phyloP scores from a whole-genome alignment of 2,113 vertebrate genomes.

The Caranx ignobilis region DNA sequence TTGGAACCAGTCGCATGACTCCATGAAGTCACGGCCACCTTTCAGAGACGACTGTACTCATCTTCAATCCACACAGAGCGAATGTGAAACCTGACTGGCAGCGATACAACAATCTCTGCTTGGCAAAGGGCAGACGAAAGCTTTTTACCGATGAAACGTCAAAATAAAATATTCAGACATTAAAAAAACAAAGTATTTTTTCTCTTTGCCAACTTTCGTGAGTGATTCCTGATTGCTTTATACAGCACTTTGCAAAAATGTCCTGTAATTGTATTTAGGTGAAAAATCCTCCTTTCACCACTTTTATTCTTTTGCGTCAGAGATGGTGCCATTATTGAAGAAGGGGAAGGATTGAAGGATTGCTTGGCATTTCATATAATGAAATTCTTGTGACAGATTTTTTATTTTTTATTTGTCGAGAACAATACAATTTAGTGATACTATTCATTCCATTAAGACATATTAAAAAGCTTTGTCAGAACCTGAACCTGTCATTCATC shows the following conservation, averaged over 20 bases:
- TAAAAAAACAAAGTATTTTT: slow-evolving; percentile 60
- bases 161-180: slow-evolving; percentile 60
- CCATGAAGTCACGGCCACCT: slow-evolving; percentile 46
- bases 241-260: slow-evolving; percentile 79
- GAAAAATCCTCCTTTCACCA: slow-evolving; percentile 75
- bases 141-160: slow-evolving; percentile 76
- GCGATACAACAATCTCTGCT: slow-evolving; percentile 48
- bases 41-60: slow-evolving; percentile 36
- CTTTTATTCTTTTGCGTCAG: slow-evolving; percentile 56
- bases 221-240: slow-evolving; percentile 72
- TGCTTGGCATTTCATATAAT: slow-evolving; percentile 57
- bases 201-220: slow-evolving; percentile 60
- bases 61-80: slow-evolving; percentile 53
- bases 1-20: slow-evolving; percentile 44
- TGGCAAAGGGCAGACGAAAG: slow-evolving; percentile 74
- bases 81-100: slow-evolving; percentile 65
- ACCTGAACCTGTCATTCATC: slow-evolving; percentile 11
- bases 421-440: slow-evolving; percentile 47
- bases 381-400: slow-evolving; percentile 51
- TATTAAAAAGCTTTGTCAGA: slow-evolving; percentile 75
- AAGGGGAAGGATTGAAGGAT: slow-evolving; percentile 38
- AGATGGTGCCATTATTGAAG: slow-evolving; percentile 58
- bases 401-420: background rate
- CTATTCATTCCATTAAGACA: slow-evolving; percentile 58
- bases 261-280: slow-evolving; percentile 78